Base-by-base conservation (phyloP, 2,888 invertebrate genomes). In the Scaptodrosophila latifasciaeformis region DNA sequence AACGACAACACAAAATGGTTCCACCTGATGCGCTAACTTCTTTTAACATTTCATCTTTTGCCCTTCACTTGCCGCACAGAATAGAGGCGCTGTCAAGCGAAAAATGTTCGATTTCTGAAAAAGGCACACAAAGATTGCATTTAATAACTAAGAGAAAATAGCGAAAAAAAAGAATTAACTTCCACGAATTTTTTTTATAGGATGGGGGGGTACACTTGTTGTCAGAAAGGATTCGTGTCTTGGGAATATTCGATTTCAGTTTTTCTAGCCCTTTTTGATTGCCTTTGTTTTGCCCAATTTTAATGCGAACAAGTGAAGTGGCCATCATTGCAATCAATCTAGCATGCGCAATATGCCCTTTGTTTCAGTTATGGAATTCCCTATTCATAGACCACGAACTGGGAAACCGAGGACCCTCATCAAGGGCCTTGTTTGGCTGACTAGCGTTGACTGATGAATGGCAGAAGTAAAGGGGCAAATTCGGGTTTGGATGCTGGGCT, bases 271-370 rank as follows among this genome's bases (percentile, higher is more conserved):
- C 52, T 59, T 59, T 59, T 45, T n/a, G 27, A 27, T 5, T 27
- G 5, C 27, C 5, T 27, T 27, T 6, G 5, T 27, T 27, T 27
- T 27, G 5, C 4, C 5, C 27, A 5, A 27, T 27, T 35, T 59
- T 34, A 35, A 37, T 30, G 12, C 31, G 39, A 68, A 57, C 67
- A 70, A 70, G 70, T 70, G 70, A 70, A 70, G 70, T 70, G 70
- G 46, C 40, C 40, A 40, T 40, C 40, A 40, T 19, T 18, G 65
- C 54, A 59, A 63, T 78, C 60, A 54, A 65, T 68, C 67, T 65
- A 60, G 53, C 62, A 65, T 67, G 65, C 65, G 70, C 71, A 71
- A 78, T 75, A 75, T 70, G 52, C 54, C 59, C 56, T 70, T 78
- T 70, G 61, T 75, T 65, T 71, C 66, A 65, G 54, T 62, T 63